A percentile compares a stretch with the other conserved stretches of the same genome.
Conservation (phyloP, 1,140 invertebrate genomes). For the Araneus ventricosus region DNA sequence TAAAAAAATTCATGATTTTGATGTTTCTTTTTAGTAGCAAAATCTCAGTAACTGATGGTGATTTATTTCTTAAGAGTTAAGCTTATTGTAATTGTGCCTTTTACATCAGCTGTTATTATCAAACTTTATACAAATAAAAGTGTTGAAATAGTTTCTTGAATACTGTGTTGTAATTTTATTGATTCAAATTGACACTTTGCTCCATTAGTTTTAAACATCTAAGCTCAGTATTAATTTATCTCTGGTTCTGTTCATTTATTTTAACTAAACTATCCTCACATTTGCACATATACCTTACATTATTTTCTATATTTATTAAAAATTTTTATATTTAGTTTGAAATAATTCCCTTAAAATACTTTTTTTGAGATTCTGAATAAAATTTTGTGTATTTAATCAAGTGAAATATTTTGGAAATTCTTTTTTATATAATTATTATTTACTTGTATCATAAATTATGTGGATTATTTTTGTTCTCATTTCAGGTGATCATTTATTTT, state of each 20-base stretch:
- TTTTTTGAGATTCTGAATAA: too few relatives aligned
- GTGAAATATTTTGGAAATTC: too few relatives aligned
- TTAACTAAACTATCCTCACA: not conserved
- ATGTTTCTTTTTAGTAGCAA: not conserved
- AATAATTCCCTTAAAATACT: too few relatives aligned
- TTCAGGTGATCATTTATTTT: not conserved
- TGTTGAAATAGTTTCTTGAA: not conserved
- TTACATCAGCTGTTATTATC: not conserved
- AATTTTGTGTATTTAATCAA: too few relatives aligned
- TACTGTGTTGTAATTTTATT: not conserved
- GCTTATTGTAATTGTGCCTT: slow-evolving; percentile 24
- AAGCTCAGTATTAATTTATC: not conserved
- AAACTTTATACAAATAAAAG: slow-evolving; percentile 11
- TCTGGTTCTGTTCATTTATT: not conserved
- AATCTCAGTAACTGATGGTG: not conserved
- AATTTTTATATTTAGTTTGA: too few relatives aligned
- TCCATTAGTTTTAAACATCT: not conserved
- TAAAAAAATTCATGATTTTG: not conserved
- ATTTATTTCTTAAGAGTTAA: not conserved
- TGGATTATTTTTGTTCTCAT: not conserved
- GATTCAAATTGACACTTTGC: not conserved
- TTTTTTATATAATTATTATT: too few relatives aligned
- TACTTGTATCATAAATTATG: not conserved
- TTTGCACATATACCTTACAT: too few relatives aligned
- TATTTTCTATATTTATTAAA: too few relatives aligned